Conservation (phyloP, 37 sponge, comb jelly and placozoan species). For the Sycon ciliatum region DNA sequence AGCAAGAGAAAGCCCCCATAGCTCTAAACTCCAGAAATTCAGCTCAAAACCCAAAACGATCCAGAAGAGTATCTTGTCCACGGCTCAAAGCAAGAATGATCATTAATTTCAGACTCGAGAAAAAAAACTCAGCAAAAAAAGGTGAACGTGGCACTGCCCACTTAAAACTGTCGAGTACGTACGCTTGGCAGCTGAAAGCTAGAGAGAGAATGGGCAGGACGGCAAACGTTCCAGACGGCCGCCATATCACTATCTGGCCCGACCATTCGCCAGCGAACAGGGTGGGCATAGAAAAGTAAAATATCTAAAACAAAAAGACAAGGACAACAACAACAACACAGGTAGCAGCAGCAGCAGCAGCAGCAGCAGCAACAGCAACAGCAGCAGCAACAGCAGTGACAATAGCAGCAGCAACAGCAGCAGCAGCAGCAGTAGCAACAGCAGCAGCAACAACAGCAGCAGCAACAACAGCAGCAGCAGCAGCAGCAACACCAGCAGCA, state of each 20-base stretch:
- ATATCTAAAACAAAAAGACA: constrained; percentile 10
- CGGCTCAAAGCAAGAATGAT: neutral
- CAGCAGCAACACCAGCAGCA: too few species aligned
- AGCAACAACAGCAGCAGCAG: too few species aligned
- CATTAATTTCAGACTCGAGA: too few species aligned
- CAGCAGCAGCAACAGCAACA: too few species aligned
- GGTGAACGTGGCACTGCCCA: too few species aligned
- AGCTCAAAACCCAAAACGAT: neutral
- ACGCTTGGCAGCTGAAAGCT: constrained; percentile 73
- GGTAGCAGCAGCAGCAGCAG: neutral
- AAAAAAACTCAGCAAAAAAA: too few species aligned
- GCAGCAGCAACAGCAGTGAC: too few species aligned
- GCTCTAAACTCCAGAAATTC: too few species aligned
- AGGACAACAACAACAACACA: neutral
- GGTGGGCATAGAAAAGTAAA: constrained; percentile 15
- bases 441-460: too few species aligned
- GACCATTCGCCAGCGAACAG: neutral
- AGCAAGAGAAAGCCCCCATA: too few species aligned
- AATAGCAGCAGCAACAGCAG: too few species aligned
- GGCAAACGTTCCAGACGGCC: constrained; percentile 30
- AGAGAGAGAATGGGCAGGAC: constrained; percentile 63
- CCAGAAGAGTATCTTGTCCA: neutral
- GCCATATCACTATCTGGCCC: constrained; percentile 24
- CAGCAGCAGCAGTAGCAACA: too few species aligned
- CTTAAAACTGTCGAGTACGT: neutral